Base-by-base conservation (phyloP, 2,113 vertebrate genomes). In the Gallinago media region DNA sequence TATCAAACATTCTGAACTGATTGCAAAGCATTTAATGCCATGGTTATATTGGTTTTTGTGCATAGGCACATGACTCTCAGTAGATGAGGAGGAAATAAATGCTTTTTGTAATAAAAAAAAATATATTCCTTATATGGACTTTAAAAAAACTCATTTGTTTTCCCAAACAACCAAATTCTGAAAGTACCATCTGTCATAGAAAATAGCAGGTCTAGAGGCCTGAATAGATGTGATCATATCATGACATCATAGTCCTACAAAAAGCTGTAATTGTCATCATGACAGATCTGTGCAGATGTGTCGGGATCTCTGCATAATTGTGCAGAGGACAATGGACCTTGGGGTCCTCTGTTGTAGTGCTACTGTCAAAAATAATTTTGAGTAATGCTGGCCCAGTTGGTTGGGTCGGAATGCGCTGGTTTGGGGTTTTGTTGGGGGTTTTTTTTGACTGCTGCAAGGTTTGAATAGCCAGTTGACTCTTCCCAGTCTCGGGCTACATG, bases 181-280 rank as follows among this genome's bases (percentile, higher is more conserved):
- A 59, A 89, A 55, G n/a, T 73, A 47, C 22, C 22, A 5, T 62
- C 66, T 92, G 23, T 92, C 19, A 2, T 55, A 49, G 34, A 76
- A 47, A 92, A 56, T 65, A 49, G 14, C 21, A 71, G 70, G 19
- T 84, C 59, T 56, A 46, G 40, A 82, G 81, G 40, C 32, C 58
- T 91, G 85, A 94, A 90, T 88, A 85, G 89, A 93, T 97, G 89
- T 70, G 58, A 18, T 96, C 86, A 92, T 86, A 68, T 68, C 16
- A 73, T 96, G 89, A 85, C 68, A 76, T 92, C 95, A 94, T 27
- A 84, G 50, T 73, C 44, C 54, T 91, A 77, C 82, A 95, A 92
- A 95, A 79, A 87, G 81, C 78, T 80, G 55, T 76, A 58, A 92
- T 93, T 97, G 94, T 96, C 40, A 74, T 86, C 49, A 11, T 67